These are phyloP conservation scores for Hormaphis cornu DNA, from an alignment of 1,140 invertebrate species.

Conservation along the genomic window DNA sequence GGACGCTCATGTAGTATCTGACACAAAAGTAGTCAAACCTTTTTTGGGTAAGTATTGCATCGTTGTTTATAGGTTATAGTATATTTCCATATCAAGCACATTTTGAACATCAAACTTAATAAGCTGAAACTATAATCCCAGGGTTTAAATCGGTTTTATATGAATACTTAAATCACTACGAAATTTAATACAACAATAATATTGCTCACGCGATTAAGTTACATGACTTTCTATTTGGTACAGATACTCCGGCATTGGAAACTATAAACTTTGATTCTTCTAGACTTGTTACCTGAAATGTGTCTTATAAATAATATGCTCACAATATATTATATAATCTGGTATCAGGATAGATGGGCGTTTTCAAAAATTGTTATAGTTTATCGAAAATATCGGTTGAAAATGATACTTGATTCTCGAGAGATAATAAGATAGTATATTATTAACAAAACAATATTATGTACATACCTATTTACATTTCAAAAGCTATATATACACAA, in stretches of 20 bases:
- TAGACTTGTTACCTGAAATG: constrained; percentile 19
- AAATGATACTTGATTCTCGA: no score
- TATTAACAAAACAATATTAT: no score
- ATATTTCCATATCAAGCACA: constrained; percentile 14
- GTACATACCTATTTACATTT: no score
- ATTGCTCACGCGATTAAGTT: constrained; percentile 10
- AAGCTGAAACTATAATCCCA: constrained; percentile 26
- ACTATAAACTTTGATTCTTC: constrained; percentile 4
- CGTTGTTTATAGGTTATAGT: neutral
- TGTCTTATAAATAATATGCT: neutral
- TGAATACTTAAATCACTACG: neutral
- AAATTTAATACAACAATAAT: neutral
- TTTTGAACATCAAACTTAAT: constrained; percentile 21
- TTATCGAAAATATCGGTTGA: no score
- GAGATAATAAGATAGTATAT: no score
- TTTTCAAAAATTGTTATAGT: no score
- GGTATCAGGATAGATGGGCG: no score
- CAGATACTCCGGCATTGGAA: neutral
- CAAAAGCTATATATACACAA: no score
- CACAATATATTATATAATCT: neutral
- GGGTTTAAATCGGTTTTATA: neutral
- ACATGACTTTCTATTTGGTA: constrained; percentile 1
- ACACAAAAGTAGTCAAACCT: constrained; percentile 18
- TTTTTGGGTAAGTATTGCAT: neutral
- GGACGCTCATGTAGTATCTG: constrained; percentile 15